Evolutionary conservation across 2,113 vertebrate genomes (phyloP), one percentile per base, ranked within the genome.

Genomic region (Callithrix jacchus): DNA sequence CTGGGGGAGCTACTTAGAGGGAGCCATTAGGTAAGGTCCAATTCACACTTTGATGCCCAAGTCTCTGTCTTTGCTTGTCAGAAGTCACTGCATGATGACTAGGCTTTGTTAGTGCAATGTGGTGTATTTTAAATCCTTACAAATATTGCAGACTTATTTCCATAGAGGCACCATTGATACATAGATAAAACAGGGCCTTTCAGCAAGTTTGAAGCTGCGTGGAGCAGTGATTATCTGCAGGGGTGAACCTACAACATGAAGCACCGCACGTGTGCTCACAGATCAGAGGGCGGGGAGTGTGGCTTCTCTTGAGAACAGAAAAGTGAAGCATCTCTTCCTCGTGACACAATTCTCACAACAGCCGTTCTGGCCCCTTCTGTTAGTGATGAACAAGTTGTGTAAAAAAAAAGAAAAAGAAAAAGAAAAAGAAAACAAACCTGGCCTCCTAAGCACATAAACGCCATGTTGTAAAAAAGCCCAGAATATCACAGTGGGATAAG

Each of bases 371-470:
- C 27, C 61, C 27, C 27, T 64, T 30, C 61, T 64, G 27, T 64
- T 64, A 64, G 27, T 64, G 61, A 64, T 64, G 61, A 64, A 5
- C 27, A 30, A 2, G 27, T 64, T 32, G 61, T 32, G 0, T 14
- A 32, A 32, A 30, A 32, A 32, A 32, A 30, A 68, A 35, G 66
- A 35, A n/a, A 32, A 35, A 66, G 32, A 66, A 66, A 16, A 30
- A 12, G 3, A 7, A 14, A 30, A 32, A 14, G 3, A 7, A 14
- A 30, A 32, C 7, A 8, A 8, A 9, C 30, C 3, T 32, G 42
- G 7, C 73, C 21, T 16, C 12, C 42, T 45, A 30, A 17, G 73
- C 42, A 17, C 13, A 17, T 14, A 42, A 27, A 42, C 12, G 3
- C 23, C 71, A 3, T 0, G 6, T 13, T 27, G 71, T 13, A 14